These are phyloP conservation scores for Hafferia zeledoni DNA, from an alignment of 2,797 vertebrate genomes.

Conservation along the genomic window DNA sequence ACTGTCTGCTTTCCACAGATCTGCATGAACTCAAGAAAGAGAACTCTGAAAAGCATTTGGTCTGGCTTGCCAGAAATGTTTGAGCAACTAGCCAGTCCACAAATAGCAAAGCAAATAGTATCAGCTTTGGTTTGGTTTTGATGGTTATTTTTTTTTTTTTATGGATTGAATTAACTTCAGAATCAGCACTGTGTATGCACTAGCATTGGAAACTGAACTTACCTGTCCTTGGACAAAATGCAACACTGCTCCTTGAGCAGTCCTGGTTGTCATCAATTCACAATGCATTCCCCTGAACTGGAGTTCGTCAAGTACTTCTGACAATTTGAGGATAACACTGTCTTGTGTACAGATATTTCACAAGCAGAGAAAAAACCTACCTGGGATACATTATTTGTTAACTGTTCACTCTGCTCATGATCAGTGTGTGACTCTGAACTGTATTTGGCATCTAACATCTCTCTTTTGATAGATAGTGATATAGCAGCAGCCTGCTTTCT, in stretches of 20 bases:
- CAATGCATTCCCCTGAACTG: not conserved
- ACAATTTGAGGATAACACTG: not conserved
- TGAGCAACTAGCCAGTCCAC: not conserved
- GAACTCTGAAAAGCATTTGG: conserved; percentile 1
- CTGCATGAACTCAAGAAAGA: not conserved
- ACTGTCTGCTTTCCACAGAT: not conserved
- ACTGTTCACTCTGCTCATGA: conserved; percentile 25
- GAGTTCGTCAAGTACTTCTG: conserved; percentile 26
- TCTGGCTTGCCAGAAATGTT: not conserved
- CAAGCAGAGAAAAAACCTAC: conserved; percentile 11
- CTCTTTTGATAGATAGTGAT: conserved; percentile 60
- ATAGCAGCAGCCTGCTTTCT: conserved; percentile 49
- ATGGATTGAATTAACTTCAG: not conserved
- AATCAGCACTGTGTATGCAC: not conserved
- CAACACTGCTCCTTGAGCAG: not conserved
- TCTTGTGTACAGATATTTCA: not conserved
- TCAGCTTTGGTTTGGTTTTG: not conserved
- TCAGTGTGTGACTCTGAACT: conserved; percentile 48
- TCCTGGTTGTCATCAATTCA: not conserved
- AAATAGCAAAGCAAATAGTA: not conserved
- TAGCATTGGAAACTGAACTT: not conserved
- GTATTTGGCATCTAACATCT: conserved; percentile 58
- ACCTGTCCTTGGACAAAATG: not conserved
- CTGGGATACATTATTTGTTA: conserved; percentile 43
- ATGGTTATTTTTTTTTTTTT: not conserved